Base-by-base conservation (phyloP, 2,797 vertebrate genomes). In the Trichosurus vulpecula region DNA sequence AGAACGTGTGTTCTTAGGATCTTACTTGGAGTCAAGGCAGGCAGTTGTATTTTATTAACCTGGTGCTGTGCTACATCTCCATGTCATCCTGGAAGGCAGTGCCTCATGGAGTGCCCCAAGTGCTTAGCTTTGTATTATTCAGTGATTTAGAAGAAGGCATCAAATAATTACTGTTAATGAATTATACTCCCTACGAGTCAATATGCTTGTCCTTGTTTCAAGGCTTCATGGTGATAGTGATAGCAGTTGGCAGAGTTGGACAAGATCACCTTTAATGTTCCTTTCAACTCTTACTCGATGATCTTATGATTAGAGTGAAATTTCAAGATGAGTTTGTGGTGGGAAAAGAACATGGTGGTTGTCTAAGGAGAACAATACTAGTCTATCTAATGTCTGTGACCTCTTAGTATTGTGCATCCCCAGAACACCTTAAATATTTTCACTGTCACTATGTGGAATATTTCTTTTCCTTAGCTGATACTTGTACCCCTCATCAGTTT, bases 371-470 rank as follows among this genome's bases (percentile, higher is more conserved):
- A 91, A 91, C 89, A 91, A 95, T 94, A 41, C 6, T 57, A 2
- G 54, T 31, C 41, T 87, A 41, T 27, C 11, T 94, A 74, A 35
- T 87, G 47, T 12, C 51, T 95, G 3, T 95, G 47, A 6, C 47
- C 41, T 54, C 93, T 96, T 89, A 90, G 66, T 74, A 41, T 47
- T 25, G 6, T 94, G 51, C 14, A 25, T 92, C 47, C 22, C 57
- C n/a, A 94, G 93, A 95, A 94, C 95, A 3, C 30, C 91, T 93
- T 92, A 16, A 12, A 51, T 93, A 12, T 27, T 25, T 93, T 91
- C n/a, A 58, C 57, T 95, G 81, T 91, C 30, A 87, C 90, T 61
- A 93, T 95, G 29, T 95, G 61, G 96, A 96, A 92, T 92, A 94
- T 81, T 95, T 90, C 30, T 89, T 93, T 96, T 66, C 11, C 6